phyloP scores from a whole-genome alignment of 1,140 invertebrate genomes.

The Tetramorium simillimum region DNA sequence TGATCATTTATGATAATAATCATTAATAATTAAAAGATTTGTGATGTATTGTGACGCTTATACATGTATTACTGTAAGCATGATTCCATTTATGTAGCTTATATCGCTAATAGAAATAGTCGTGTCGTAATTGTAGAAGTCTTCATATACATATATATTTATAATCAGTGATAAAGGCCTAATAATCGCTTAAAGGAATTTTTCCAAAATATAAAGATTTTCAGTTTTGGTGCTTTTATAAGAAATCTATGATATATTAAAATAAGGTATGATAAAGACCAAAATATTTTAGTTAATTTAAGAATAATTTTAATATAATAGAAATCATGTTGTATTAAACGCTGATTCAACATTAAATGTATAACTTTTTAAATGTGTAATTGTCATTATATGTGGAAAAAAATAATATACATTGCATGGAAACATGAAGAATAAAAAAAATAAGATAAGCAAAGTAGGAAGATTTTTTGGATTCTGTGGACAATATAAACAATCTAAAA shows the following conservation, averaged over 20 bases:
- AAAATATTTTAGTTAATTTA: conserved; percentile 35
- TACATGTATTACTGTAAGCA: background rate
- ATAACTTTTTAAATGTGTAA: background rate
- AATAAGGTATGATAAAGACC: background rate
- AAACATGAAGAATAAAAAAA: background rate
- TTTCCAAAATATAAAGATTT: background rate
- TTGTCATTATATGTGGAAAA: background rate
- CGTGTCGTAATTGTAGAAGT: background rate
- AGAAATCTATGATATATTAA: conserved; percentile 1
- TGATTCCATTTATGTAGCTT: conserved; percentile 11
- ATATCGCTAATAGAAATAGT: background rate
- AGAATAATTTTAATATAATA: conserved; percentile 1
- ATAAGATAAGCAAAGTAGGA: background rate
- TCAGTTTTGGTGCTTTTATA: background rate
- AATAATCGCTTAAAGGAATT: background rate
- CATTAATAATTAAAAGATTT: conserved; percentile 19
- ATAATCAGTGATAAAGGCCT: conserved; percentile 28
- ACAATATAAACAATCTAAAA: conserved; percentile 22
- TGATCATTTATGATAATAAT: conserved; percentile 1
- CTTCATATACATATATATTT: conserved; percentile 20
- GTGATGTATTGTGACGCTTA: conserved; percentile 19
- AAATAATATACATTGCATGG: background rate
- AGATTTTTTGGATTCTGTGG: background rate
- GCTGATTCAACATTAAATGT: background rate
- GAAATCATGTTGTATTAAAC: background rate